Percentiles rank a stretch among this genome's conserved stretches.
Conservation (phyloP, 2,797 vertebrate genomes). For the Danio choprae region DNA sequence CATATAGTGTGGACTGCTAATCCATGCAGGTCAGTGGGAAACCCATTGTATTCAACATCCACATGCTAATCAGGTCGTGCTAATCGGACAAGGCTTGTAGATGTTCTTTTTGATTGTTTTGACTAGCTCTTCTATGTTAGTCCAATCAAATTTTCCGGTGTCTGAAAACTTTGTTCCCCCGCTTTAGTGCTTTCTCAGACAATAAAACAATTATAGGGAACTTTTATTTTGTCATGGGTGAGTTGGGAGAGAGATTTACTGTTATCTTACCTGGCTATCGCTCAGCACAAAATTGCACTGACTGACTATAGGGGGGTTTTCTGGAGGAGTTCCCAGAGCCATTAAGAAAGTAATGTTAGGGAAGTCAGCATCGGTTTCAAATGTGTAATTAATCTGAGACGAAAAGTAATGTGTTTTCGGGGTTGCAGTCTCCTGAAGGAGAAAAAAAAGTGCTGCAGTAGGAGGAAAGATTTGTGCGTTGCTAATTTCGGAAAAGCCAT, state of each 20-base stretch:
- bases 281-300: slow-evolving; percentile 54
- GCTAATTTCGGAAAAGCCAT: slow-evolving; percentile 45
- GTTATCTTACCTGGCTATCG: slow-evolving; percentile 63
- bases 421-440: slow-evolving; percentile 10
- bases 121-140: slow-evolving; percentile 27
- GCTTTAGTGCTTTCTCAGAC: slow-evolving; percentile 39
- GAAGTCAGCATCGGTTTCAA: slow-evolving; percentile 36
- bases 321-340: slow-evolving; percentile 59
- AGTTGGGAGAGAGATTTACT: slow-evolving; percentile 45
- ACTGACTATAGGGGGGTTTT: slow-evolving; percentile 53
- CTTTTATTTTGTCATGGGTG: slow-evolving; percentile 53
- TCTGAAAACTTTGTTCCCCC: slow-evolving; percentile 28
- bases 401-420: slow-evolving; percentile 43
- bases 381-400: slow-evolving; percentile 54
- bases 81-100: slow-evolving; percentile 24
- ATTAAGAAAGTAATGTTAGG: slow-evolving; percentile 56
- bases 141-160: slow-evolving; percentile 35
- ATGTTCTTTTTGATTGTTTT: slow-evolving; percentile 51
- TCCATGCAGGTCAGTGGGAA: slow-evolving; percentile 18
- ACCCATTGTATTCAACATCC: slow-evolving; percentile 26
- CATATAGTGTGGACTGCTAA: background rate
- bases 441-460: slow-evolving; percentile 31
- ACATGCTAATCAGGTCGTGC: slow-evolving; percentile 19
- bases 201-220: slow-evolving; percentile 44
- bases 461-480: slow-evolving; percentile 33